Percentiles rank a stretch among this genome's conserved stretches.
phyloP scores from a whole-genome alignment of 1,140 invertebrate species.

The Lamellibrachia luymesi region DNA sequence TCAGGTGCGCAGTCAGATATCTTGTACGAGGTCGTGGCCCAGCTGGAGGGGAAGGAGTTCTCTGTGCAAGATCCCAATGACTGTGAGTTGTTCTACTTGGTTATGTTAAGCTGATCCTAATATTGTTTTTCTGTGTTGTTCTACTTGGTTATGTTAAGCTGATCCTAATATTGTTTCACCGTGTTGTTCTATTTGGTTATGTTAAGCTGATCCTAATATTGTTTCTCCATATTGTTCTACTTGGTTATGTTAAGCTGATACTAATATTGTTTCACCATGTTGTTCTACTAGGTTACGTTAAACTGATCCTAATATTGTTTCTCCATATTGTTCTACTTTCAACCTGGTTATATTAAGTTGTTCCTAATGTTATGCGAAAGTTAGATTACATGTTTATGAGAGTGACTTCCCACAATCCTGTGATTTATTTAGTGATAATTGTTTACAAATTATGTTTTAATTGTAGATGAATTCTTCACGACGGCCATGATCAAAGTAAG shows the following conservation, averaged over 20 bases:
- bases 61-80: not conserved
- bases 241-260: too few species aligned
- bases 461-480: not conserved
- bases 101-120: not conserved
- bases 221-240: too few species aligned
- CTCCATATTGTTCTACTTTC: not conserved
- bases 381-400: not conserved
- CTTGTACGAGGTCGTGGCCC: not conserved
- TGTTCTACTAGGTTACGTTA: too few species aligned
- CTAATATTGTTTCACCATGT: too few species aligned
- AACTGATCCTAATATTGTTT: too few species aligned
- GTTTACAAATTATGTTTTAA: not conserved
- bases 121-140: not conserved
- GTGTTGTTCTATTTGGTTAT: not conserved
- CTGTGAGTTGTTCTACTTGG: not conserved
- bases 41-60: constrained; percentile 3
- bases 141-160: not conserved
- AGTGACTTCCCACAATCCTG: not conserved
- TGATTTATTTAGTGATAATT: not conserved
- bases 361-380: not conserved
- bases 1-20: not conserved
- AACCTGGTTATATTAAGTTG: not conserved
- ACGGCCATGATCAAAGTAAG: not conserved
- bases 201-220: not conserved
- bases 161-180: not conserved